Evolutionary conservation across 2,888 invertebrate genomes (phyloP).

Genomic region (Parnassius apollo): DNA sequence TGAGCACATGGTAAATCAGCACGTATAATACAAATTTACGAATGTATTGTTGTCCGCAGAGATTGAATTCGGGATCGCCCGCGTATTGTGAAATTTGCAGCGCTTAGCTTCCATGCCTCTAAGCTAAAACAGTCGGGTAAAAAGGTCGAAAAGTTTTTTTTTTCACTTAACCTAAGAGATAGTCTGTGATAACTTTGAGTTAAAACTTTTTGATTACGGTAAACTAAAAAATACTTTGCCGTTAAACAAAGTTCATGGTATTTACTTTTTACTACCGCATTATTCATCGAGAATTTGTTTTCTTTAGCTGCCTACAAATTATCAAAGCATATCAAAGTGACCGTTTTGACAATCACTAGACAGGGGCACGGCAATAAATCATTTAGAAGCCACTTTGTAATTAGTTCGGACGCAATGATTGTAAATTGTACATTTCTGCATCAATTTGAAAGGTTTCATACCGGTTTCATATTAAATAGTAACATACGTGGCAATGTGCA

Average conservation of each 20-base stretch:
- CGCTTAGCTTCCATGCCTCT: not conserved
- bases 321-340: conserved; percentile 13
- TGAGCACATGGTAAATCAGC: no score
- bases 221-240: not conserved
- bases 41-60: no score
- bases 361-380: conserved; percentile 16
- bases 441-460: not conserved
- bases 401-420: not conserved
- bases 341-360: conserved; percentile 14
- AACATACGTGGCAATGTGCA: conserved; percentile 2
- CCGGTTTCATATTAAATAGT: not conserved
- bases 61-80: no score
- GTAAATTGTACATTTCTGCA: conserved; percentile 4
- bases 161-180: not conserved
- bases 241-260: not conserved
- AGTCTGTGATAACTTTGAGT: not conserved
- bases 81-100: no score
- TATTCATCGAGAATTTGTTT: not conserved
- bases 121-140: no score
- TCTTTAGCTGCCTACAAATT: conserved; percentile 2
- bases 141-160: not conserved
- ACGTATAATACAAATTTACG: no score
- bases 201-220: not conserved
- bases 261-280: not conserved
- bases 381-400: conserved; percentile 12